Percentiles rank a stretch among this genome's conserved stretches.
Evolutionary conservation across 1,140 invertebrate species (phyloP).

Genomic region (Physella acuta): DNA sequence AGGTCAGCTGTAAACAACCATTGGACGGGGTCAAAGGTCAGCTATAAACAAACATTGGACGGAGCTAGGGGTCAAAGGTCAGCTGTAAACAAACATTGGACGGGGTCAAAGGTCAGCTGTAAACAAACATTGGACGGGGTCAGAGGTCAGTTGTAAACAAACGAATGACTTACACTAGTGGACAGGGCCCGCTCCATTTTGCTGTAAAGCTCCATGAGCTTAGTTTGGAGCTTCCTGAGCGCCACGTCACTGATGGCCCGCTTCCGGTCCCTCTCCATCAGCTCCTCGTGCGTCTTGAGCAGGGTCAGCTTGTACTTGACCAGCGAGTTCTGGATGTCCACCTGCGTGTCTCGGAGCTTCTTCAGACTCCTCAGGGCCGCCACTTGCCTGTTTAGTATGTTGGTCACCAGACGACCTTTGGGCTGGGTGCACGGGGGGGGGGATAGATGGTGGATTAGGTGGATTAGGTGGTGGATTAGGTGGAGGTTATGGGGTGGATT

Average conservation of each 20-base stretch:
- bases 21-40: neutral
- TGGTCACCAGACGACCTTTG: conserved; percentile 7
- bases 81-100: neutral
- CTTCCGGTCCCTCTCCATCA: neutral
- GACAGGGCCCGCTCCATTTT: neutral
- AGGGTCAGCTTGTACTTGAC: neutral
- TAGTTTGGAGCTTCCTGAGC: neutral
- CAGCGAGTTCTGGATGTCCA: neutral
- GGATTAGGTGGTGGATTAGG: too few relatives aligned
- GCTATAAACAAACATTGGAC: neutral
- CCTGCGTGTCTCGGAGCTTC: conserved; percentile 4
- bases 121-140: neutral
- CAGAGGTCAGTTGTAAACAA: neutral
- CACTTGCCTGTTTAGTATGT: conserved; percentile 13
- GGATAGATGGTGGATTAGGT: too few relatives aligned
- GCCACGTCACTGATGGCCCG: neutral
- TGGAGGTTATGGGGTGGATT: too few relatives aligned
- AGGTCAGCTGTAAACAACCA: neutral
- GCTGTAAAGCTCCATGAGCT: neutral
- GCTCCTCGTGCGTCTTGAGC: neutral
- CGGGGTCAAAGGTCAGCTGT: neutral
- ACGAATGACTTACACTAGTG: neutral
- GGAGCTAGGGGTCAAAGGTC: neutral
- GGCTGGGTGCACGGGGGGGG: too few relatives aligned
- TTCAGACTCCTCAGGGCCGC: conserved; percentile 10